Base-by-base conservation (phyloP, 2,888 invertebrate genomes). In the Thymelicus acteon region DNA sequence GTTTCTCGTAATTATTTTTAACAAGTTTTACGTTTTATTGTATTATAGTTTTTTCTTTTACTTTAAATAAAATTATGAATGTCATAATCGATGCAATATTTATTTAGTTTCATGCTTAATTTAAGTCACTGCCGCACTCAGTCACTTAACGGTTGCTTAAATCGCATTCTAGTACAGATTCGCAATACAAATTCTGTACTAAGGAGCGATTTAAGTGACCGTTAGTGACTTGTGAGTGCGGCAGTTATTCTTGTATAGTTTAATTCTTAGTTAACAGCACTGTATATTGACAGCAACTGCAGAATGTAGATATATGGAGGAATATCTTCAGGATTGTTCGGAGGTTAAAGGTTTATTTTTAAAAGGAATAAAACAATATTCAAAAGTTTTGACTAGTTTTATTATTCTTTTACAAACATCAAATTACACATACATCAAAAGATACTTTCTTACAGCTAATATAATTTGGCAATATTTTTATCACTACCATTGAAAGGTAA, bases 301-400 rank as follows among this genome's bases (percentile, higher is more conserved):
- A 31, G 0, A 57, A 58, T 57, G 54, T 66, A 66, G 57, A 58
- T 39, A 19, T 24, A n/a, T 48, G 49, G 31, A 24, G 65, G 40
- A 54, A 31, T n/a, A 8, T 44, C 65, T 58, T 39, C 54, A 48
- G 67, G 52, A 61, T 60, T 60, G 60, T 61, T 67, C 15, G 66
- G 66, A 57, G 66, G 37, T 58, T 48, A 66, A 57, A 44, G 57
- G 24, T 67, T 67, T 40, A 62, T 47, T 71, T 71, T 64, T 71
- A 12, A 71, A 44, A 37, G 60, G 7, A 67, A 52, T 60, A 61
- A 67, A 67, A 44, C 73, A 75, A 75, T 75, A 79, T 74, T 75
- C 65, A 69, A 72, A 73, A 75, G 70, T 74, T 79, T 75, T 92
- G 92, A 92, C 92, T 92, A 92, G 92, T 86, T 88, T 88, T 90